Conservation (phyloP, 2,797 vertebrate genomes). For the Rhinoraja longicauda region DNA sequence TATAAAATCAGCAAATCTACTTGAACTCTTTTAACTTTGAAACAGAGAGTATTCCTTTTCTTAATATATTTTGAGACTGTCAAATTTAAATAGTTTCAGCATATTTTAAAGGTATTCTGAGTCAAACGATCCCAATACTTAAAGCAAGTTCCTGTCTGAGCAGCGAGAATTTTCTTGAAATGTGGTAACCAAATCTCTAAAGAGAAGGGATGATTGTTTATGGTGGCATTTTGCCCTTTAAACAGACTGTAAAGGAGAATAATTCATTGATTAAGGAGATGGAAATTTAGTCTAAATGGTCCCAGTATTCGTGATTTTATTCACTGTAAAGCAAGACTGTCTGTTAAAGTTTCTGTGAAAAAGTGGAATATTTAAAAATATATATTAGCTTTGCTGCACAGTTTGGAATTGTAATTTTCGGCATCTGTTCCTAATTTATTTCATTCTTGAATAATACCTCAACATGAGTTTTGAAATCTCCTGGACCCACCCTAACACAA, state of each 20-base stretch:
- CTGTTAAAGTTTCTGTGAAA: neutral
- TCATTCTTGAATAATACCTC: neutral
- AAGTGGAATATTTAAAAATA: neutral
- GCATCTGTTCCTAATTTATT: conserved; percentile 20
- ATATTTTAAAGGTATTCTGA: conserved; percentile 15
- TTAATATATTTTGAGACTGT: conserved; percentile 8
- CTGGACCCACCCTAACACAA: neutral
- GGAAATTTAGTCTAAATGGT: conserved; percentile 26
- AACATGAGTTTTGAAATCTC: neutral
- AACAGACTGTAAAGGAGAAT: neutral
- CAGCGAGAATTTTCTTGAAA: conserved; percentile 35
- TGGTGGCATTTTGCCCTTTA: conserved; percentile 31
- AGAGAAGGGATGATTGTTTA: conserved; percentile 17
- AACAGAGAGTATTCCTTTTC: conserved; percentile 29
- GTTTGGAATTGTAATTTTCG: neutral
- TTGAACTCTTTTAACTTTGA: conserved; percentile 35
- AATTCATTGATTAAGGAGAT: conserved; percentile 23
- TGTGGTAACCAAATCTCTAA: conserved; percentile 29
- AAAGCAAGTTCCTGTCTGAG: conserved; percentile 4
- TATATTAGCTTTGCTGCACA: neutral
- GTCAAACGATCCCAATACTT: neutral
- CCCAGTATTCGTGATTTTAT: neutral
- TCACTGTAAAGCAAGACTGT: neutral
- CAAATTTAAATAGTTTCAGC: conserved; percentile 10
- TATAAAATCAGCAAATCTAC: conserved; percentile 16